Evolutionary conservation across 1,140 invertebrate species (phyloP).

Genomic region (Tetranychus cinnabarinus): DNA sequence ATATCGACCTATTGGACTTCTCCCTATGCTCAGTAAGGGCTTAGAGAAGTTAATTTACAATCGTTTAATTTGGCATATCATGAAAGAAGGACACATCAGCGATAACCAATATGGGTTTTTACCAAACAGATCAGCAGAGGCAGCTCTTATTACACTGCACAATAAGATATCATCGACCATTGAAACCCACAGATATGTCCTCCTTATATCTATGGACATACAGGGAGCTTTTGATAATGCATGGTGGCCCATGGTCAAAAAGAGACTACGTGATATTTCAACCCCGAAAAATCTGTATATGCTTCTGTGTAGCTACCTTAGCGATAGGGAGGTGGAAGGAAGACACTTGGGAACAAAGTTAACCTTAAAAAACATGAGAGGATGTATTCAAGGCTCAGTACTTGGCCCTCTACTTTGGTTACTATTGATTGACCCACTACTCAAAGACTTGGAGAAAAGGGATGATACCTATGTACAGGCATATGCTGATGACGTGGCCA

Average conservation of each 20-base stretch:
- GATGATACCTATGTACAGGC: not conserved
- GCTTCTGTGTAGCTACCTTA: not conserved
- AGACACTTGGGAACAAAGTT: no score
- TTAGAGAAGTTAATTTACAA: no score
- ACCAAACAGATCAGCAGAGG: no score
- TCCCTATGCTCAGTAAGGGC: no score
- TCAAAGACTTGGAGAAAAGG: not conserved
- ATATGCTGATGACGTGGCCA: not conserved
- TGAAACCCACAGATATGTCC: not conserved
- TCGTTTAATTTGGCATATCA: no score
- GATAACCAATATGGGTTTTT: no score
- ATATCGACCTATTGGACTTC: no score
- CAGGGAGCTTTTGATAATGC: not conserved
- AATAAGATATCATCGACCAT: no score
- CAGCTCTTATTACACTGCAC: no score
- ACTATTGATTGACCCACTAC: not conserved
- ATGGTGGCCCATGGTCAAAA: not conserved
- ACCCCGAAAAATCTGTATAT: not conserved
- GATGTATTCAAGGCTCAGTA: not conserved
- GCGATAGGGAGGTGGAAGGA: not conserved
- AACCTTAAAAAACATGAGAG: not conserved
- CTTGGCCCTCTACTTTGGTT: not conserved
- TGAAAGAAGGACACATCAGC: no score
- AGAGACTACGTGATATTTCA: not conserved
- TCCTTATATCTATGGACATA: not conserved